A percentile compares a stretch with the other conserved stretches of the same genome.
Conservation (phyloP, 1,140 invertebrate species). For the Ganaspis sp. region DNA sequence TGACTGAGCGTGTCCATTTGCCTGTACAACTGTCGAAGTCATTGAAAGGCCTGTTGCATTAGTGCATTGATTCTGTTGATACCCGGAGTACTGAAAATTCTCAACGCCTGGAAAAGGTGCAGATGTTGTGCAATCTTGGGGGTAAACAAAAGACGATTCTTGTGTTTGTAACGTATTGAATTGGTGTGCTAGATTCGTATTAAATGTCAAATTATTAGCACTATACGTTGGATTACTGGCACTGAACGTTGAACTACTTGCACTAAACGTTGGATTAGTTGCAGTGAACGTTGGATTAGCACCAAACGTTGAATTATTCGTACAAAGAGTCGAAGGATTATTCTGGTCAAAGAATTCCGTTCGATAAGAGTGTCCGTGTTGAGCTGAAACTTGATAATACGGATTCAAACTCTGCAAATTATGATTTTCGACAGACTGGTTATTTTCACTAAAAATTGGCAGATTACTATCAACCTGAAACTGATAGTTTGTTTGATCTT, state of each 20-base stretch:
- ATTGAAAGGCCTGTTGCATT: background rate
- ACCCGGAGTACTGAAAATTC: background rate
- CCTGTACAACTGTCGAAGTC: too few relatives aligned
- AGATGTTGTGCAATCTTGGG: slow-evolving; percentile 15
- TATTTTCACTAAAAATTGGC: background rate
- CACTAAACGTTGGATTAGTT: too few relatives aligned
- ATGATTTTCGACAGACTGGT: slow-evolving; percentile 5
- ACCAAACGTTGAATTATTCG: slow-evolving; percentile 5
- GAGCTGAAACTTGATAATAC: slow-evolving; percentile 46
- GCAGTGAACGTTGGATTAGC: too few relatives aligned
- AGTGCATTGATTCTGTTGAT: background rate
- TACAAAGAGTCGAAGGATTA: slow-evolving; percentile 29
- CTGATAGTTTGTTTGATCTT: slow-evolving; percentile 40
- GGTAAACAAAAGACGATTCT: slow-evolving; percentile 2
- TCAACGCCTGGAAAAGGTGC: background rate
- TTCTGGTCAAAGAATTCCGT: background rate
- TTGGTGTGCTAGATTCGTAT: slow-evolving; percentile 13
- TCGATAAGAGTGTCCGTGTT: background rate
- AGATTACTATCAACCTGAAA: slow-evolving; percentile 29
- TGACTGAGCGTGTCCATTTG: background rate
- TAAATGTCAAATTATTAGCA: slow-evolving; percentile 5
- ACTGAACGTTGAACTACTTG: slow-evolving; percentile 16
- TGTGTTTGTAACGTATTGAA: slow-evolving; percentile 41
- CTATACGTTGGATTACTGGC: slow-evolving; percentile 28
- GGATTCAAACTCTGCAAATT: slow-evolving; percentile 40